Conservation (phyloP, 2,888 invertebrate genomes). For the Cremastobaeus sp. region DNA sequence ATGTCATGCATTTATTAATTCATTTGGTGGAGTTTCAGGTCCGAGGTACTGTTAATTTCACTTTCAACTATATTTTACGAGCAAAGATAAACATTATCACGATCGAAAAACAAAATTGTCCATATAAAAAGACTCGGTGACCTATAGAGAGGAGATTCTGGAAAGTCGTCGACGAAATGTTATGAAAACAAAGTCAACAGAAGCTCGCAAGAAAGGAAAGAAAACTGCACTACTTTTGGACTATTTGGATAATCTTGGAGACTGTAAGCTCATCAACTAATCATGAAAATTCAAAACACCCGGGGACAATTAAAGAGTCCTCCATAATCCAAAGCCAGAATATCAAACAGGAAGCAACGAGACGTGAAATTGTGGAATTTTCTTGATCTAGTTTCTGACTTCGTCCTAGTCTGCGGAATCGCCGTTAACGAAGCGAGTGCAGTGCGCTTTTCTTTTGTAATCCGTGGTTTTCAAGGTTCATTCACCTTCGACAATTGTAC, state of each 20-base stretch:
- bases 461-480: constrained; percentile 27
- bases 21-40: neutral
- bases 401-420: constrained; percentile 16
- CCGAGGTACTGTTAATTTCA: too few species aligned
- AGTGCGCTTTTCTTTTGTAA: constrained; percentile 36
- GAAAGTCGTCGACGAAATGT: too few species aligned
- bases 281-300: constrained; percentile 30
- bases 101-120: too few species aligned
- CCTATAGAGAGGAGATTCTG: too few species aligned
- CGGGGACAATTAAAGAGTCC: constrained; percentile 13
- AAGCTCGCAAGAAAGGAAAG: too few species aligned
- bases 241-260: neutral
- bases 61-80: too few species aligned
- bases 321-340: constrained; percentile 17
- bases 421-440: constrained; percentile 45
- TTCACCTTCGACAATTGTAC: constrained; percentile 27
- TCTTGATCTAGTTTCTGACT: constrained; percentile 43
- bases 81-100: too few species aligned
- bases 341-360: constrained; percentile 20
- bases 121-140: too few species aligned
- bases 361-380: constrained; percentile 37
- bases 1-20: neutral
- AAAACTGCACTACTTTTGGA: neutral
- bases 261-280: constrained; percentile 23
- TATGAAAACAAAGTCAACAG: too few species aligned